Evolutionary conservation across 2,888 invertebrate genomes (phyloP), one percentile per base, ranked within the genome.

Genomic region (Noctua pronuba): DNA sequence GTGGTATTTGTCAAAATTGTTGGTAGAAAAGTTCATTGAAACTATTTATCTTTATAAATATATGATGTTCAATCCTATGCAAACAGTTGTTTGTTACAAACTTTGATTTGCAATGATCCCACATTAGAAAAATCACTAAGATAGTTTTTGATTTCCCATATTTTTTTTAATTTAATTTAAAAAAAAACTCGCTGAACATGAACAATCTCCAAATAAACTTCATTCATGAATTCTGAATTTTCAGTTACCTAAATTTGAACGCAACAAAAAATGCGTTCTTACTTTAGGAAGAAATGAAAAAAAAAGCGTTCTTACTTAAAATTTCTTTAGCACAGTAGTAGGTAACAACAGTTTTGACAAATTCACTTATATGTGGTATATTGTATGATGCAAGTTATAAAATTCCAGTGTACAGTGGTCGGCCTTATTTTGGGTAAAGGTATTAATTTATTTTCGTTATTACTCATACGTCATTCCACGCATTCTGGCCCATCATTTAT

Each of bases 341-440:
- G 28, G 2, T 18, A 5, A 3, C 31, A 31, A 74, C n/a, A 67
- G 58, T 77, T 81, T 85, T 83, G 80, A 82, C 77, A 77, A 28
- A 73, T 28, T 65, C 62, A 28, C 62, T 55, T 60, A 65, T 38
- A 65, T 75, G 62, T 65, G 85, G 85, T 72, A 84, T 77, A 84
- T 81, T 87, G 86, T 81, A 83, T 74, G 66, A 76, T 80, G 68
- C 80, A 83, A 88, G 72, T 86, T 85, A 78, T 73, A 74, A 74
- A 80, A 75, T 84, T 85, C 85, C 90, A 91, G 89, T 91, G 86
- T 91, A 88, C 88, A 90, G 90, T 83, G 74, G 60, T 89, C 90
- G 80, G 88, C 91, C 90, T 94, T 92, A 90, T 91, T 93, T 93
- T 94, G 93, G 95, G 95, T 93, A 92, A 92, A 94, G 95, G 95